These are phyloP conservation scores for Drosophila erecta DNA, from an alignment of 1,140 invertebrate species.

Conservation along the genomic window DNA sequence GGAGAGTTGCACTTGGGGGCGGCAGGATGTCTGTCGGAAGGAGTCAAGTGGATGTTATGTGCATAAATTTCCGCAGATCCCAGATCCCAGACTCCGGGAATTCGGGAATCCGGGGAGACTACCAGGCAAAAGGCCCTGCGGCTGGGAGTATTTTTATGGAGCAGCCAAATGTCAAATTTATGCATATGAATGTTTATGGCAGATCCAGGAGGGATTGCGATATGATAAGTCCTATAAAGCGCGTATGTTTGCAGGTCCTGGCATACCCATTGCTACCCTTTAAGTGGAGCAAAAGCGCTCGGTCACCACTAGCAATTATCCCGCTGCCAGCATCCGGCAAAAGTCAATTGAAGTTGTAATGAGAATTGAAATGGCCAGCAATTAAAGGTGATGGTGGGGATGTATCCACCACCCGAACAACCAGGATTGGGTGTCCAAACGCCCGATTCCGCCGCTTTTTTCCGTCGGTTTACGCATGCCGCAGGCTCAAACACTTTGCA, in stretches of 20 bases:
- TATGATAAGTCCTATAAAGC: conserved; percentile 5
- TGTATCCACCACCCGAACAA: conserved; percentile 4
- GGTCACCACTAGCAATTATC: conserved; percentile 11
- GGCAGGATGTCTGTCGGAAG: conserved; percentile 8
- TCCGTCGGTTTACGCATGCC: conserved; percentile 46
- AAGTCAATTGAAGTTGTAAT: conserved; percentile 80
- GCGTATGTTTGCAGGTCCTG: background rate
- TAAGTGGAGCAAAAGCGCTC: background rate
- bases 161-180: conserved; percentile 53
- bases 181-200: conserved; percentile 55
- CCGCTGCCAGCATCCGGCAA: conserved; percentile 33
- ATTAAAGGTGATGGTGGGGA: conserved; percentile 71
- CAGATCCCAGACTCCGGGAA: background rate
- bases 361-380: conserved; percentile 79
- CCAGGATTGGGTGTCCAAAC: conserved; percentile 1
- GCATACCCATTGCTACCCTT: conserved; percentile 12
- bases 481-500: conserved; percentile 80
- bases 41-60: conserved; percentile 48
- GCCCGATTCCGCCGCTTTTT: conserved; percentile 4
- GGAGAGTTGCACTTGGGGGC: conserved; percentile 35
- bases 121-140: conserved; percentile 41
- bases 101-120: conserved; percentile 16
- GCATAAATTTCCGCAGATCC: conserved; percentile 39
- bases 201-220: conserved; percentile 31
- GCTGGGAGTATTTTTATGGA: conserved; percentile 46